Percentiles rank a stretch among this genome's conserved stretches.
Evolutionary conservation across 23 tunicate genomes (phyloP).

Genomic region (Trididemnum clinides): DNA sequence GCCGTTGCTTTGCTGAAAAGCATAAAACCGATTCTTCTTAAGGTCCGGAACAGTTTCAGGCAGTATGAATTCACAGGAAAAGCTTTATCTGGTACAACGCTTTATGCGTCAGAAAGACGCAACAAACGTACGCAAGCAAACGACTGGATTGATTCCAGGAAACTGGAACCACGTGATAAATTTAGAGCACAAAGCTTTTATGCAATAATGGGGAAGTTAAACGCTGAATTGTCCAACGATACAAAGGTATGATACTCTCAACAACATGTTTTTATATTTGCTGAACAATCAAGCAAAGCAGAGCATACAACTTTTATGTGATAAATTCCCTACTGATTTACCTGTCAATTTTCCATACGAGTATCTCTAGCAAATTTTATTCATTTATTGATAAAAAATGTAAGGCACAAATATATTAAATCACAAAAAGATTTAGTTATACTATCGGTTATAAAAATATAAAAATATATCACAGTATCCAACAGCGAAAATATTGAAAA

Average conservation of each 20-base stretch:
- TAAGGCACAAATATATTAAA: too few species aligned
- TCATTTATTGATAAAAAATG: too few species aligned
- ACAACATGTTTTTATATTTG: too few species aligned
- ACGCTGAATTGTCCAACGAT: not conserved
- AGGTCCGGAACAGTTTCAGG: not conserved
- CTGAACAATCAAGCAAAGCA: not conserved
- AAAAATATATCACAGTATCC: too few species aligned
- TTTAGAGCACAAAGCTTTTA: slow-evolving; percentile 1
- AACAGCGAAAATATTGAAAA: too few species aligned
- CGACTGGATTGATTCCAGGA: not conserved
- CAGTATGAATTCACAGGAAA: not conserved
- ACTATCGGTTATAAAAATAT: too few species aligned
- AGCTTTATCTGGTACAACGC: not conserved
- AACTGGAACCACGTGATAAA: not conserved
- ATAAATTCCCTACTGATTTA: not conserved
- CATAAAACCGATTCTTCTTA: not conserved
- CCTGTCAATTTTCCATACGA: not conserved
- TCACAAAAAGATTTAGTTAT: too few species aligned
- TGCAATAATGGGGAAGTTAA: not conserved
- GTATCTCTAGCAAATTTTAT: not conserved
- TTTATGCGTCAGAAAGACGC: not conserved
- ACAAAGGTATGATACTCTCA: too few species aligned
- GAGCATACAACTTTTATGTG: not conserved
- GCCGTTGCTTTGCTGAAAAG: slow-evolving; percentile 8
- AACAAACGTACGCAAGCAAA: not conserved